phyloP scores from a whole-genome alignment of 2,113 vertebrate genomes.

The Lates calcarifer region DNA sequence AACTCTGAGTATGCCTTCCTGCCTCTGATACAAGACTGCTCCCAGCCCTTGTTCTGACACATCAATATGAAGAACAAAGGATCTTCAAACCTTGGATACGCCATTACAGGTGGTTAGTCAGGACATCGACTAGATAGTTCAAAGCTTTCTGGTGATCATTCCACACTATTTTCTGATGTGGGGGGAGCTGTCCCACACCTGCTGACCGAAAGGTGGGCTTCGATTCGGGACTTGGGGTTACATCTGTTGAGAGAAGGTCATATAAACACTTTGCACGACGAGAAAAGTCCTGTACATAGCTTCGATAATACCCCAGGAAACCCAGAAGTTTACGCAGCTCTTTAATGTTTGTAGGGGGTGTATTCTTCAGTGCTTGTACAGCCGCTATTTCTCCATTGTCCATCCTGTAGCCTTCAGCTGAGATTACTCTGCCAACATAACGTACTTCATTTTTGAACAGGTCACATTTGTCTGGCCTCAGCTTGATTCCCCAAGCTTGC shows the following conservation, averaged over 20 bases:
- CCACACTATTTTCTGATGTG: background rate
- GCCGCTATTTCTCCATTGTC: background rate
- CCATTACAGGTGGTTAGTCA: conserved; percentile 23
- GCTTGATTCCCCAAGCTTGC: background rate
- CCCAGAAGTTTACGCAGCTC: background rate
- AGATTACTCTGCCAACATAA: conserved; percentile 5
- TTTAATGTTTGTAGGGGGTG: background rate
- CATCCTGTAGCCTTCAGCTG: background rate
- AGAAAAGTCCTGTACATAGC: conserved; percentile 1
- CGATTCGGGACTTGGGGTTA: background rate
- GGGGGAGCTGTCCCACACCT: background rate
- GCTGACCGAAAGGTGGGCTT: background rate
- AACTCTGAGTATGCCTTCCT: conserved; percentile 8
- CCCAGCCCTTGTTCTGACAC: background rate
- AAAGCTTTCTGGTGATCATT: conserved; percentile 1
- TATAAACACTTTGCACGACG: background rate
- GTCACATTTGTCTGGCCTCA: conserved; percentile 5
- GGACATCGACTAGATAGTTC: background rate
- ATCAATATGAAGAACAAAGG: conserved; percentile 1
- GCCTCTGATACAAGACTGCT: conserved; percentile 1
- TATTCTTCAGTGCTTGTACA: background rate
- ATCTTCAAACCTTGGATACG: background rate
- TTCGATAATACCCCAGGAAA: background rate
- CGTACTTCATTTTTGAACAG: background rate
- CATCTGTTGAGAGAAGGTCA: background rate